Conservation (phyloP, 2,113 vertebrate species). For the Nansenia antarctica region DNA sequence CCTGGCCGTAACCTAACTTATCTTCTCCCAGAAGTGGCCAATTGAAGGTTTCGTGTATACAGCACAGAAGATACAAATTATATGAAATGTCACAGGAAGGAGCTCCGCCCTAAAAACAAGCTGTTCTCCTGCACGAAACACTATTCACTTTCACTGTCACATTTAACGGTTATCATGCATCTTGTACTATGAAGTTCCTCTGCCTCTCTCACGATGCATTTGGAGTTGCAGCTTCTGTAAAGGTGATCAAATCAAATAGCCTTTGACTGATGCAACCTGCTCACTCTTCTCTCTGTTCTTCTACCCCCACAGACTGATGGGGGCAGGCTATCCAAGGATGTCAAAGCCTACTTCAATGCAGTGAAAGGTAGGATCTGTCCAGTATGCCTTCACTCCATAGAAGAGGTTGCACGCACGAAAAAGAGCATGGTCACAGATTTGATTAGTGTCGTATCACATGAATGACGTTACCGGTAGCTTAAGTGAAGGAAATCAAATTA, state of each 20-base stretch:
- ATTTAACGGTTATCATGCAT: neutral
- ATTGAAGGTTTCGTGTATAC: no score
- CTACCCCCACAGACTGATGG: conserved; percentile 80
- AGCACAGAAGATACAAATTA: no score
- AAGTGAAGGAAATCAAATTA: no score
- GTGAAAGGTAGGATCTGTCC: conserved; percentile 81
- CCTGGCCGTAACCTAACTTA: no score
- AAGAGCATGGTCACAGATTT: neutral
- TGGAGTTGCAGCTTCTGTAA: neutral
- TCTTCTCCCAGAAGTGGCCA: no score
- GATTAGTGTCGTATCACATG: neutral
- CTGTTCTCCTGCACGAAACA: no score
- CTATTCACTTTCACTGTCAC: no score
- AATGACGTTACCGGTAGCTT: neutral
- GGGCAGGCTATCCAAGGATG: conserved; percentile 85
- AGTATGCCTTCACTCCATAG: neutral
- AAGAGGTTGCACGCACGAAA: neutral
- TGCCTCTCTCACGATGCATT: neutral
- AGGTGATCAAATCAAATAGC: neutral
- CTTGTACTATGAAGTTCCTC: neutral
- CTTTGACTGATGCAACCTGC: neutral
- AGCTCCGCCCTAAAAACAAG: conserved; percentile 11
- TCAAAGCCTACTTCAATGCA: conserved; percentile 82
- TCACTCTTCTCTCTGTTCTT: neutral
- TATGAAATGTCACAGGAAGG: conserved; percentile 47